Base-by-base conservation (phyloP, 2,888 invertebrate species). In the Seladonia tumulorum region DNA sequence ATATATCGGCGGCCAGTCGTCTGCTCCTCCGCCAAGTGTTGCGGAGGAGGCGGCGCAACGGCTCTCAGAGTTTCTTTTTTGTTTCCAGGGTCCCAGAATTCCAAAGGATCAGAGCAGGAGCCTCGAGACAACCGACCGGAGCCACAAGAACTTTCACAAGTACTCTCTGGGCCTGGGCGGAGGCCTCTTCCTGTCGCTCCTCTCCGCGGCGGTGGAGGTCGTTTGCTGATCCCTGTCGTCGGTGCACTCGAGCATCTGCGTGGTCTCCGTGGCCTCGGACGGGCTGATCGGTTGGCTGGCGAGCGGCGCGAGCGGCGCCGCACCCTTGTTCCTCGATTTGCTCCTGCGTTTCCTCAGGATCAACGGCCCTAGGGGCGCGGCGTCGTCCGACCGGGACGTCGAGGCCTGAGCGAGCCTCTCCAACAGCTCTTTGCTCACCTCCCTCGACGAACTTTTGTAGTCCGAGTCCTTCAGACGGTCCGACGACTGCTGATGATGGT, bases 241-340 rank as follows among this genome's bases (percentile, higher is more conserved):
- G 88, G 91, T 87, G 88, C 91, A 90, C 87, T 95, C 95, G 88
- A 96, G 93, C 96, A 96, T 96, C 91, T 95, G 96, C 85, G 96
- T 96, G 35, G 96, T 96, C 92, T 96, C 96, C 87, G 96, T 96
- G n/a, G 96, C 95, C 79, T 96, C 96, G 87, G 96, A 95, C 22
- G 95, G 95, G 83, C 95, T 95, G 49, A 95, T 94, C 89, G 94
- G 95, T 86, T 95, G 96, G 90, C 95, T 96, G 90, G 96, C 96
- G 94, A 97, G 94, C 90, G 95, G 96, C 84, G 94, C 96, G 88
- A 93, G 93, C 84, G 95, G 96, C 86, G 96, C 96, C 68, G 95
- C 95, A 60, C 95, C 95, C 87, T 96, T 95, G 85, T 95, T 96
- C 90, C 96, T 95, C 93, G 96, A 96, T 95, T 97, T 97, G 92